phyloP scores from a whole-genome alignment of 2,888 invertebrate genomes.

The Drosophila mettleri region DNA sequence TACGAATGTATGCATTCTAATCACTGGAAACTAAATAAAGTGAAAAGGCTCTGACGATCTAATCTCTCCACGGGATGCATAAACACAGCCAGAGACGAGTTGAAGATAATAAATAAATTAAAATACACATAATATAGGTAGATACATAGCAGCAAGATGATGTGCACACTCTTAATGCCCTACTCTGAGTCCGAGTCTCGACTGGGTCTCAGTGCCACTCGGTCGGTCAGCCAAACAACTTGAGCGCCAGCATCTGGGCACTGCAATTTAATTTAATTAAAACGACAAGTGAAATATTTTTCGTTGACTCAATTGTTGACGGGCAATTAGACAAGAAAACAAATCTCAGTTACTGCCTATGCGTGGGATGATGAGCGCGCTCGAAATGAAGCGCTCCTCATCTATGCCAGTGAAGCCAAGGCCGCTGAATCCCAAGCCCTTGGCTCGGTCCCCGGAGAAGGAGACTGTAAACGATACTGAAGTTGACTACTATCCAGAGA shows the following conservation, averaged over 20 bases:
- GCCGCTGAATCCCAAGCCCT: constrained; percentile 70
- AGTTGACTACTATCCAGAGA: constrained; percentile 81
- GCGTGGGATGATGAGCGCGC: constrained; percentile 57
- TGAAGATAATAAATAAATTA: constrained; percentile 68
- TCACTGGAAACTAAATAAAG: constrained; percentile 21
- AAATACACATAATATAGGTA: constrained; percentile 52
- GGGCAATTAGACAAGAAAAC: constrained; percentile 53
- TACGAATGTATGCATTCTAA: constrained; percentile 41
- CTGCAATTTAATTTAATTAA: constrained; percentile 79
- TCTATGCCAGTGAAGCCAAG: constrained; percentile 84
- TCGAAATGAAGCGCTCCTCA: constrained; percentile 80
- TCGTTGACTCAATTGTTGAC: constrained; percentile 42
- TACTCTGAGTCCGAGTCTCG: constrained; percentile 33
- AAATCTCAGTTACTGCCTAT: constrained; percentile 48
- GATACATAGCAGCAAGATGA: constrained; percentile 11
- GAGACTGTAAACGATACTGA: constrained; percentile 76
- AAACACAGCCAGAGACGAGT: constrained; percentile 41
- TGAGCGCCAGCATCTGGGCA: constrained; percentile 29
- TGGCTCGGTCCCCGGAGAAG: constrained; percentile 83
- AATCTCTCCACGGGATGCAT: constrained; percentile 58
- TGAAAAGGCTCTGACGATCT: constrained; percentile 41
- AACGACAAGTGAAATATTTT: constrained; percentile 68
- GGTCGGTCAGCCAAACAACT: constrained; percentile 45
- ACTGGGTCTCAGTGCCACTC: constrained; percentile 61
- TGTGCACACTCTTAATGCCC: constrained; percentile 10